Evolutionary conservation across 2,113 vertebrate species (phyloP).

Genomic region (Phalacrocorax pelagicus): DNA sequence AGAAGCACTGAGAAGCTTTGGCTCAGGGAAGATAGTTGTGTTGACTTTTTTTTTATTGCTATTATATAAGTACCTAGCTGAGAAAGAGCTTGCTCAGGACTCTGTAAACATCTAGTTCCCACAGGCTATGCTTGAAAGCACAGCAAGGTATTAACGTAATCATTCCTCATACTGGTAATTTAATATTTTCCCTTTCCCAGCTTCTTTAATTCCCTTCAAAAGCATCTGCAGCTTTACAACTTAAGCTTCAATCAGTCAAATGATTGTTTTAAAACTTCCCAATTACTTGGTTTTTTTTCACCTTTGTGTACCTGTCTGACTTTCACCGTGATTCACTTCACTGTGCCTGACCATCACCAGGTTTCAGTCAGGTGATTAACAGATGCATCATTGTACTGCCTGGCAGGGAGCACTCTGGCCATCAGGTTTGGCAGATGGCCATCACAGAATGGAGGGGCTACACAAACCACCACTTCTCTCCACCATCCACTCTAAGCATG

Average conservation of each 20-base stretch:
- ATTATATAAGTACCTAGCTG: neutral
- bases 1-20: neutral
- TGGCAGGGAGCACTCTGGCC: neutral
- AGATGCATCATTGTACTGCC: neutral
- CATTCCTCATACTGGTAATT: neutral
- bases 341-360: neutral
- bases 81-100: neutral
- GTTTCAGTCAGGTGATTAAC: neutral
- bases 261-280: neutral
- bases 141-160: neutral
- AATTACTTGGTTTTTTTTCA: neutral
- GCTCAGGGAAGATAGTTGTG: neutral
- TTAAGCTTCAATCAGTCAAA: neutral
- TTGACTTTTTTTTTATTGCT: neutral
- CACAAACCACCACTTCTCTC: neutral
- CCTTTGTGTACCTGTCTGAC: accelerated
- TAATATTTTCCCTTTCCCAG: neutral
- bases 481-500: neutral
- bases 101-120: neutral
- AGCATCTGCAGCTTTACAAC: neutral
- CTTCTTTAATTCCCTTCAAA: neutral
- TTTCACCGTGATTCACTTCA: neutral
- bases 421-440: neutral
- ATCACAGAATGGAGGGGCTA: neutral
- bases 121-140: neutral